These are phyloP conservation scores for Venturia canescens DNA, from an alignment of 1,140 invertebrate genomes.

Conservation along the genomic window DNA sequence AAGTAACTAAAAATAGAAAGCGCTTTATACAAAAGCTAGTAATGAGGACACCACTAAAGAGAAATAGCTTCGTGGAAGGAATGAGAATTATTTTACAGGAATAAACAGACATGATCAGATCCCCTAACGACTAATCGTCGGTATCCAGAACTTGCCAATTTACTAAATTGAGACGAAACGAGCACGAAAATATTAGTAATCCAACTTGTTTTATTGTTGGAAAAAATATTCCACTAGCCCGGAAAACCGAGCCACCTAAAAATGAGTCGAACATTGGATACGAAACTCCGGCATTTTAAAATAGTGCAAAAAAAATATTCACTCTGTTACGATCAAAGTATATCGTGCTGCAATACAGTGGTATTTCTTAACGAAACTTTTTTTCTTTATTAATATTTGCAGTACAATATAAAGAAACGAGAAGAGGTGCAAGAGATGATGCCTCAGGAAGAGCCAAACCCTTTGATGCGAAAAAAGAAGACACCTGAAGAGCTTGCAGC, in stretches of 20 bases:
- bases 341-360: neutral
- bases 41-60: neutral
- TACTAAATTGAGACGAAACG: too few relatives aligned
- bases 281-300: neutral
- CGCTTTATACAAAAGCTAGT: neutral
- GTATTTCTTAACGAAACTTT: neutral
- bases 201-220: too few relatives aligned
- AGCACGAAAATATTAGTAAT: too few relatives aligned
- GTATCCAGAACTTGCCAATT: too few relatives aligned
- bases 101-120: too few relatives aligned
- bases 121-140: too few relatives aligned
- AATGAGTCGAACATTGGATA: neutral
- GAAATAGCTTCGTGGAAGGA: neutral
- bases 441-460: constrained; percentile 90
- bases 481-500: constrained; percentile 97
- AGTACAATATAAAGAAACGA: constrained; percentile 99
- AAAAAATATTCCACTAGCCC: too few relatives aligned
- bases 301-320: neutral
- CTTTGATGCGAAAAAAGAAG: constrained; percentile 97
- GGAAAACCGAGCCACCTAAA: too few relatives aligned
- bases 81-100: too few relatives aligned
- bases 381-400: constrained; percentile 66
- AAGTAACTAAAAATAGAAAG: neutral
- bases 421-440: constrained; percentile 89
- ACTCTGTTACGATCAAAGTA: neutral